Conservation (phyloP, 92 coral and sea anemone species). For the Montipora capitata region DNA sequence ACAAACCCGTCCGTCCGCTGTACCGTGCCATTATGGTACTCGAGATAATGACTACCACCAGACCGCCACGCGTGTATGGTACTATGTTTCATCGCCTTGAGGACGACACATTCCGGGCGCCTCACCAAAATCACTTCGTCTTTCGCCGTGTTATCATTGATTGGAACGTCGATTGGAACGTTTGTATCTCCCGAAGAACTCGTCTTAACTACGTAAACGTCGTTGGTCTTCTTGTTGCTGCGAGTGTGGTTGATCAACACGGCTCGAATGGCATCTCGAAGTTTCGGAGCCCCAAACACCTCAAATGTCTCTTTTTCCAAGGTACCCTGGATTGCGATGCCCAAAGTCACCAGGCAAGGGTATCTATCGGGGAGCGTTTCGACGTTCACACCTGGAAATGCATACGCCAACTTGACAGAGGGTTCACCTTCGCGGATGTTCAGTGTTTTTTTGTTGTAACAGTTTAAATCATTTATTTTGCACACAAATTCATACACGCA, state of each 20-base stretch:
- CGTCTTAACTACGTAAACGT: constrained; percentile 9
- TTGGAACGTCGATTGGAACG: not conserved
- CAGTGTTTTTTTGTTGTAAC: not conserved
- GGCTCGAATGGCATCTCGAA: not conserved
- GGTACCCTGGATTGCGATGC: not conserved
- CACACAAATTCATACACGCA: too few relatives aligned
- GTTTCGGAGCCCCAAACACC: not conserved
- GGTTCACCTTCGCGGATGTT: not conserved
- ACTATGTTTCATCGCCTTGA: not conserved
- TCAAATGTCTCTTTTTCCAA: not conserved
- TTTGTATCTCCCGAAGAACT: not conserved
- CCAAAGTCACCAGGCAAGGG: not conserved
- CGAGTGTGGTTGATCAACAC: not conserved
- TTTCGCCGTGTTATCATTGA: not conserved
- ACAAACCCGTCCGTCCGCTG: too few relatives aligned
- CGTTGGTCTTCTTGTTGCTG: not conserved
- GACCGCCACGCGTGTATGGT: not conserved
- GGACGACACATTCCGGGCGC: not conserved
- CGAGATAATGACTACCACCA: not conserved
- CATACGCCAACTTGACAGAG: not conserved
- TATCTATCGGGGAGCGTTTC: not conserved
- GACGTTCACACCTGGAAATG: not conserved
- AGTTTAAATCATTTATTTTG: too few relatives aligned
- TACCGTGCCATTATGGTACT: too few relatives aligned
- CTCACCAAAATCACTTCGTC: not conserved